Percentiles rank a stretch among this genome's conserved stretches.
Evolutionary conservation across 1,140 invertebrate genomes (phyloP).

Genomic region (Gyrodactylus salaris): DNA sequence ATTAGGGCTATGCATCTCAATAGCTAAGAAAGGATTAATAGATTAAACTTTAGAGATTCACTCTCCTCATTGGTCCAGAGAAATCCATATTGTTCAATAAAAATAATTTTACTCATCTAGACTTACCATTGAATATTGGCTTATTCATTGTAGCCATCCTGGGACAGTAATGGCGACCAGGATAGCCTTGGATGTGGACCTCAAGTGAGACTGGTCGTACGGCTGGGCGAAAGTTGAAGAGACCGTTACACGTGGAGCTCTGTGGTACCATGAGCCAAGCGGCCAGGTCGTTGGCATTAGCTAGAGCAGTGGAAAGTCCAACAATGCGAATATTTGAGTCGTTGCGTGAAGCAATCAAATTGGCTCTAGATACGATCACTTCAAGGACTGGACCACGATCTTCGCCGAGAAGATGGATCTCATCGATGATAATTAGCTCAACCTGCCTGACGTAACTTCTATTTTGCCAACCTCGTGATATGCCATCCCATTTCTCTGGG

Average conservation of each 20-base stretch:
- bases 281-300: conserved; percentile 75
- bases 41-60: not conserved
- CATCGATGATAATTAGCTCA: conserved; percentile 71
- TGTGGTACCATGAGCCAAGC: conserved; percentile 56
- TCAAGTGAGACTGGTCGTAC: conserved; percentile 82
- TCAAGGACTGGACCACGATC: conserved; percentile 32
- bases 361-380: conserved; percentile 36
- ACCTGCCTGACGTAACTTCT: conserved; percentile 66
- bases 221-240: conserved; percentile 87
- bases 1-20: conserved; percentile 51
- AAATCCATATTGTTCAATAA: too few species aligned
- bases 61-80: too few species aligned
- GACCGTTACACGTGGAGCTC: conserved; percentile 28
- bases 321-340: conserved; percentile 39
- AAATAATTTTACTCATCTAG: not conserved
- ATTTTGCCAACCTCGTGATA: conserved; percentile 81
- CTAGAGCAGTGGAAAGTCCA: conserved; percentile 75
- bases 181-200: conserved; percentile 63
- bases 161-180: conserved; percentile 88
- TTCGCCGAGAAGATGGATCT: conserved; percentile 72
- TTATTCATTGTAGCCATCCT: conserved; percentile 98
- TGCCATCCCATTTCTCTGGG: conserved; percentile 96
- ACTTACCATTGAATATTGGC: conserved; percentile 48
- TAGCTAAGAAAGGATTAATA: conserved; percentile 26
- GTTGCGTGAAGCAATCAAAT: conserved; percentile 61